phyloP scores from a whole-genome alignment of 2,113 vertebrate genomes.

The Otocyon megalotis region DNA sequence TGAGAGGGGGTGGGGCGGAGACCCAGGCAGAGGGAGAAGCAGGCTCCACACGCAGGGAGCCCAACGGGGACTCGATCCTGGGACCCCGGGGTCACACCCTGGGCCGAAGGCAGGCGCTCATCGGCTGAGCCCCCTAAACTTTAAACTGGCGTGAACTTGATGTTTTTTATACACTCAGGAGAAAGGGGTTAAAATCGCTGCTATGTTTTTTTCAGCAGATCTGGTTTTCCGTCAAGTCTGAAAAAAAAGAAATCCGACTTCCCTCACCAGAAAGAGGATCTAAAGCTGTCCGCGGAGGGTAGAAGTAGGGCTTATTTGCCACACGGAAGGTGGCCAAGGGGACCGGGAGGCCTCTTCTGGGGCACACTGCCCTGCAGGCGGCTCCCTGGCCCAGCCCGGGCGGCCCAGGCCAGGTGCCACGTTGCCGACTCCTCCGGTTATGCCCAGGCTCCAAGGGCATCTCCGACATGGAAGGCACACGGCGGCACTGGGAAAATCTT shows the following conservation, averaged over 20 bases:
- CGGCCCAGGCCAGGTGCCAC: neutral
- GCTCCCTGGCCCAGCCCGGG: neutral
- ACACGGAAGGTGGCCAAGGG: neutral
- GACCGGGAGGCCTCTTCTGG: neutral
- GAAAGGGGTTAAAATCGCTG: conserved; percentile 25
- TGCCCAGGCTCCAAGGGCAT: neutral
- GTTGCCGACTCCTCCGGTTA: neutral
- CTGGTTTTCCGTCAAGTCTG: conserved; percentile 15
- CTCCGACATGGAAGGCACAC: neutral
- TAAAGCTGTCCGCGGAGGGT: neutral
- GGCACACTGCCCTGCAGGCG: fast-evolving
- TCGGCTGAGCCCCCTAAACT: neutral
- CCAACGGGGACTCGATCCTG: too few relatives aligned
- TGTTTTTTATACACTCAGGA: neutral
- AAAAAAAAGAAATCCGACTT: conserved; percentile 9
- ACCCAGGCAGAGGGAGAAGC: too few relatives aligned
- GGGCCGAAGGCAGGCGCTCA: too few relatives aligned
- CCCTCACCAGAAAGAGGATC: neutral
- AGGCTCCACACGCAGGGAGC: too few relatives aligned
- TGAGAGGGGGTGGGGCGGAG: too few relatives aligned
- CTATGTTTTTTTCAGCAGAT: conserved; percentile 8
- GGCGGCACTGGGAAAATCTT: neutral
- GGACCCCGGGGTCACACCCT: too few relatives aligned
- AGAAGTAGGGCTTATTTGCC: neutral
- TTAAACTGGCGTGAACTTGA: neutral